Evolutionary conservation across 2,797 vertebrate species (phyloP).

Genomic region (Thamnophis elegans): DNA sequence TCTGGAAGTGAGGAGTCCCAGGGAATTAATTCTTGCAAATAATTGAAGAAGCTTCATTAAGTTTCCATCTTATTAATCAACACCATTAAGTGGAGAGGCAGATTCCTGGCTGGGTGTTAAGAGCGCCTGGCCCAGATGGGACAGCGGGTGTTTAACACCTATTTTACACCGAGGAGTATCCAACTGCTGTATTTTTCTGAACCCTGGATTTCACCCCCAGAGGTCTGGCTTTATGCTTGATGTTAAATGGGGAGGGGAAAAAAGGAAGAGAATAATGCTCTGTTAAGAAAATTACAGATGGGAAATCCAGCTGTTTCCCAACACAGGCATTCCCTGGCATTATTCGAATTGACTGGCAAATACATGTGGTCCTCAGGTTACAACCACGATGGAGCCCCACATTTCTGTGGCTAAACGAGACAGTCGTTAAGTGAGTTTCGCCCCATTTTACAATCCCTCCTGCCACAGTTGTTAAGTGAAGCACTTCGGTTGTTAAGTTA

Average conservation of each 20-base stretch:
- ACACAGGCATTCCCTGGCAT: background rate
- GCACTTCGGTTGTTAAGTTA: background rate
- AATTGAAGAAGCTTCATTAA: slow-evolving; percentile 2
- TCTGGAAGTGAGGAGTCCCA: background rate
- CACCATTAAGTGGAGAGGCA: background rate
- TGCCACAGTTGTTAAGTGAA: background rate
- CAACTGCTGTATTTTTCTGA: no score
- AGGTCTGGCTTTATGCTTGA: background rate
- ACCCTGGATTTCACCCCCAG: no score
- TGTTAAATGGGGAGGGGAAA: background rate
- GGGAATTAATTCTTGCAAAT: background rate
- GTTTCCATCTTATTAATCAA: slow-evolving; percentile 15
- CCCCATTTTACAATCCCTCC: background rate
- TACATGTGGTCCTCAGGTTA: no score
- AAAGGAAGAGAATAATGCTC: background rate
- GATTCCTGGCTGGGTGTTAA: background rate
- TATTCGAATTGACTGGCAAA: background rate
- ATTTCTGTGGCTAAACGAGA: background rate
- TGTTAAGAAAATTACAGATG: background rate
- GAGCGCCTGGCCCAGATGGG: background rate
- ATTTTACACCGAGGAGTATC: background rate
- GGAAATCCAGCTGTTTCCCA: background rate
- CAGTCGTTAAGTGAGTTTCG: background rate
- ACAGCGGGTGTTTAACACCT: background rate
- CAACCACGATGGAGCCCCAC: background rate